These are phyloP conservation scores for Dinomys branickii DNA, from an alignment of 2,113 vertebrate species.

Conservation along the genomic window DNA sequence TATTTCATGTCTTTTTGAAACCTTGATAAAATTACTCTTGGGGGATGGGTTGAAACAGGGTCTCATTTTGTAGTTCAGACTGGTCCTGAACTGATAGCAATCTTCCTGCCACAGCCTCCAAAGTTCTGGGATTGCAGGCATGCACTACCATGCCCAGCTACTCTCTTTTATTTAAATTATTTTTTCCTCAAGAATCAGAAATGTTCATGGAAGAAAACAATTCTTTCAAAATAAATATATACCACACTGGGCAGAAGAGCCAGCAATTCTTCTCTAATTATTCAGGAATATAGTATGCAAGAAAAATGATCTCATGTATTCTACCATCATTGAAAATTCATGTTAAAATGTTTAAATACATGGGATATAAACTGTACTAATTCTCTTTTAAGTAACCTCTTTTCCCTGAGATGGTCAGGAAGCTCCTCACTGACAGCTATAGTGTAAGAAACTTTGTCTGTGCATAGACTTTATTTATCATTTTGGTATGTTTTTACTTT, in stretches of 20 bases:
- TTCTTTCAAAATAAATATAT: slow-evolving; percentile 26
- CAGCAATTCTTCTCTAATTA: slow-evolving; percentile 33
- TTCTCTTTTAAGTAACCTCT: background rate
- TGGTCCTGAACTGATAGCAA: background rate
- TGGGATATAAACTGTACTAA: background rate
- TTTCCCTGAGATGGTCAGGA: slow-evolving; percentile 1
- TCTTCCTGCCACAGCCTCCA: background rate
- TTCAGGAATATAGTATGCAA: background rate
- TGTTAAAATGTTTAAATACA: slow-evolving; percentile 4
- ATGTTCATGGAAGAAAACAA: background rate
- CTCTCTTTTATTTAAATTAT: slow-evolving; percentile 22
- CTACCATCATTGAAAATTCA: slow-evolving; percentile 15
- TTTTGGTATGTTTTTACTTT: background rate
- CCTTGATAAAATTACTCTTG: background rate
- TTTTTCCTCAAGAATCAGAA: background rate
- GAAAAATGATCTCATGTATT: slow-evolving; percentile 46
- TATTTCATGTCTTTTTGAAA: background rate
- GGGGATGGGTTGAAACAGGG: background rate
- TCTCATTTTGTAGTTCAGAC: background rate
- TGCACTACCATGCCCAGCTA: background rate
- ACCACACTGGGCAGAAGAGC: background rate
- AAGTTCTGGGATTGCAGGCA: background rate
- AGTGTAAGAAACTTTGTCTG: background rate
- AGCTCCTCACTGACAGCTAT: background rate
- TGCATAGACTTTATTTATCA: slow-evolving; percentile 13